Percentiles rank a stretch among this genome's conserved stretches.
Evolutionary conservation across 2,797 vertebrate genomes (phyloP).

Genomic region (Myotis daubentonii): DNA sequence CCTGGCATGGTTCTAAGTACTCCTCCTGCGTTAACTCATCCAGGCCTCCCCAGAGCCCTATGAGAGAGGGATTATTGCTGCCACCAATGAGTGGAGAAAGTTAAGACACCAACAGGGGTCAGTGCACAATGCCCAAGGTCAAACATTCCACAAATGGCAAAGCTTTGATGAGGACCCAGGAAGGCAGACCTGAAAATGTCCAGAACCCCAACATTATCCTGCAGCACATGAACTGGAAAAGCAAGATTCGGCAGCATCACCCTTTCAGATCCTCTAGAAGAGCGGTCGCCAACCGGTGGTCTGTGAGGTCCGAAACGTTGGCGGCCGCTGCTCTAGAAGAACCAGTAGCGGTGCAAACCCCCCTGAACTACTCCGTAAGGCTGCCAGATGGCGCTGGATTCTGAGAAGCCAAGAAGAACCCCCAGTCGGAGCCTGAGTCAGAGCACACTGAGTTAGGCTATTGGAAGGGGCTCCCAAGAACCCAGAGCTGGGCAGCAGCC

Average conservation of each 20-base stretch:
- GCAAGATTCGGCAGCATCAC: neutral
- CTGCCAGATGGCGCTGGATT: neutral
- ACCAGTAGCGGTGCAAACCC: neutral
- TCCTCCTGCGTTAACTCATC: neutral
- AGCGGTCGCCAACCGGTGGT: no score
- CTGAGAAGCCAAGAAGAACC: neutral
- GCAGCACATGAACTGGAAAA: neutral
- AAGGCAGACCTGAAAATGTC: neutral
- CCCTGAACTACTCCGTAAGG: neutral
- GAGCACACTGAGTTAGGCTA: neutral
- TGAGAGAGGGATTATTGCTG: neutral
- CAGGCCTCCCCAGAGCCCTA: neutral
- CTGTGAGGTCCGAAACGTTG: no score
- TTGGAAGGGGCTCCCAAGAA: neutral
- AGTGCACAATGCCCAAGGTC: neutral
- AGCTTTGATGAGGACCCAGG: neutral
- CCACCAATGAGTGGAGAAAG: neutral
- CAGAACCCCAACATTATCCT: no score
- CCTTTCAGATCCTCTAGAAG: neutral
- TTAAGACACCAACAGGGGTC: neutral
- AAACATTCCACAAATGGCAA: neutral
- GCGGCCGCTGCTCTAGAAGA: neutral
- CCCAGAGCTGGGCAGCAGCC: neutral
- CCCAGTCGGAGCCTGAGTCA: neutral
- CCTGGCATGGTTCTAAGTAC: neutral